A percentile compares a stretch with the other conserved stretches of the same genome.
Conservation (phyloP, 2,113 vertebrate genomes). For the Pelvicachromis taeniatus region DNA sequence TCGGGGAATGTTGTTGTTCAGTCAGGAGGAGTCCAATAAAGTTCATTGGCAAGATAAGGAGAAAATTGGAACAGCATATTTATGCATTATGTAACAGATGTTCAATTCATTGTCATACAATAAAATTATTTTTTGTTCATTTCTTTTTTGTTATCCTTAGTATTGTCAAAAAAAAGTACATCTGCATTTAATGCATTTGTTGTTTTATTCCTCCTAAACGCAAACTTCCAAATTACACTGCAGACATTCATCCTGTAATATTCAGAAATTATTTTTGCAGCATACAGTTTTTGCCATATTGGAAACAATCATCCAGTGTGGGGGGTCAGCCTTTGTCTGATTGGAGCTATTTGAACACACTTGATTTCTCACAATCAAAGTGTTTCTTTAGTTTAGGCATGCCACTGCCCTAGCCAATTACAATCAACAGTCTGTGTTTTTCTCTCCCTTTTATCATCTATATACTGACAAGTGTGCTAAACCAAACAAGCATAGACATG, state of each 20-base stretch:
- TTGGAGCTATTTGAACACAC: constrained; percentile 15
- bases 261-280: not conserved
- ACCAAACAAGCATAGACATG: not conserved
- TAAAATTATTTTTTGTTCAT: not conserved
- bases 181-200: not conserved
- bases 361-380: constrained; percentile 51
- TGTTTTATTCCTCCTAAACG: not conserved
- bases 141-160: not conserved
- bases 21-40: not conserved
- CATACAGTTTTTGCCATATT: not conserved
- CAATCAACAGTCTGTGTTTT: constrained; percentile 9
- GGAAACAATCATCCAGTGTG: not conserved
- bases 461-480: not conserved
- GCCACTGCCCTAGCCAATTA: constrained; percentile 29
- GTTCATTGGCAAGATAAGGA: not conserved
- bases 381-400: constrained; percentile 3
- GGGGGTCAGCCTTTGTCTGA: not conserved
- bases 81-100: not conserved
- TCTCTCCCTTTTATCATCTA: not conserved
- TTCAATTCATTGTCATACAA: not conserved
- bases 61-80: not conserved
- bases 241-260: not conserved
- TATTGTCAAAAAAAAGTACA: not conserved
- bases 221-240: not conserved
- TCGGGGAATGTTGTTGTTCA: not conserved